These are phyloP conservation scores for Cryptus viduatorius DNA, from an alignment of 2,888 invertebrate genomes.

Conservation along the genomic window DNA sequence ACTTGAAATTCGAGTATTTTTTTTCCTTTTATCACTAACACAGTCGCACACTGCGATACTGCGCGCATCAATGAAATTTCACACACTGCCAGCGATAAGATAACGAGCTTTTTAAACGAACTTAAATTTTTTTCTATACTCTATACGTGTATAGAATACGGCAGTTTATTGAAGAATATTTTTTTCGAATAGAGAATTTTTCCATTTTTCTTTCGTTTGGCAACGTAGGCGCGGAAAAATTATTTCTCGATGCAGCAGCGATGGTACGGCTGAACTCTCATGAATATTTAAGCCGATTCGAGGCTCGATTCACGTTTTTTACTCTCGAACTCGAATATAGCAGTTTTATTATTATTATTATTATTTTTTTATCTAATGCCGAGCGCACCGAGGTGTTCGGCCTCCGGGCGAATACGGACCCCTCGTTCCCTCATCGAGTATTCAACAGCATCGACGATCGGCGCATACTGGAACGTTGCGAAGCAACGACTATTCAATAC, in stretches of 20 bases:
- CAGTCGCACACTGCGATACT: background rate
- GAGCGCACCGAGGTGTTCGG: slow-evolving; percentile 14
- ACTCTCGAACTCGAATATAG: slow-evolving; percentile 17
- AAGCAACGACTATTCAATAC: slow-evolving; percentile 49
- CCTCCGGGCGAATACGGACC: slow-evolving; percentile 13
- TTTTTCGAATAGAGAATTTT: background rate
- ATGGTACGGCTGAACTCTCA: slow-evolving; percentile 26
- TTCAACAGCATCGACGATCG: slow-evolving; percentile 79
- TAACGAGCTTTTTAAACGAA: background rate
- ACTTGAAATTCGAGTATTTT: background rate
- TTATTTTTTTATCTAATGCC: slow-evolving; percentile 11
- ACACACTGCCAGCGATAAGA: slow-evolving; percentile 24
- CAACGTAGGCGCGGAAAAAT: slow-evolving; percentile 61
- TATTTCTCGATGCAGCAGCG: slow-evolving; percentile 71
- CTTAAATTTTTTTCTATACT: background rate
- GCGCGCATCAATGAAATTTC: slow-evolving; percentile 19
- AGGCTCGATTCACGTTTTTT: slow-evolving; percentile 12
- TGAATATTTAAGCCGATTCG: slow-evolving; percentile 58
- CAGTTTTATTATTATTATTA: background rate
- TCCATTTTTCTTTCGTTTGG: background rate
- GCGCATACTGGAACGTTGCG: slow-evolving; percentile 69
- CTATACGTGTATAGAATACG: background rate
- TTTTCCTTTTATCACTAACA: background rate
- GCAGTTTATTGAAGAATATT: background rate
- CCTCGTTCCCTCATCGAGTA: slow-evolving; percentile 77